These are phyloP conservation scores for Coenonympha arcania DNA, from an alignment of 2,888 invertebrate species.

Conservation along the genomic window DNA sequence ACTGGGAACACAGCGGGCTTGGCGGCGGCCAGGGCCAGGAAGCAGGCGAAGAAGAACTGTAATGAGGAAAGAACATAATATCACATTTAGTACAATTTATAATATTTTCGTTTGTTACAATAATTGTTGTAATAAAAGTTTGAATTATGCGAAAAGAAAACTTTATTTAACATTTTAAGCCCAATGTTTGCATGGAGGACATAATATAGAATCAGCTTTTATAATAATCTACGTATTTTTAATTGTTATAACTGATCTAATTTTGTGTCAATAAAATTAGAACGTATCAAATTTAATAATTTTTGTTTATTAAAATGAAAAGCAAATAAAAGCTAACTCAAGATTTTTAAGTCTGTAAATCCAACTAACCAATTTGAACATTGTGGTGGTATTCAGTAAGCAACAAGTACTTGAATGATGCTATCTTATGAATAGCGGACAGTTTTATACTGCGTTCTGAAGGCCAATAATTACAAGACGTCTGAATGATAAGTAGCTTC, in stretches of 20 bases:
- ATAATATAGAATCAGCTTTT: too few species aligned
- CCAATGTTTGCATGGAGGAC: too few species aligned
- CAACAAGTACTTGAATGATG: conserved; percentile 28
- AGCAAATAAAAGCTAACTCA: too few species aligned
- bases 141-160: not conserved
- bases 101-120: not conserved
- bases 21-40: conserved; percentile 64
- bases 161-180: too few species aligned
- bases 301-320: too few species aligned
- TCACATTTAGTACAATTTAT: not conserved
- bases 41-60: conserved; percentile 60
- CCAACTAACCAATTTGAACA: conserved; percentile 36
- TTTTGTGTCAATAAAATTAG: too few species aligned
- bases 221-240: too few species aligned
- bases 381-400: conserved; percentile 28
- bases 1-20: conserved; percentile 43
- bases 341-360: not conserved
- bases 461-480: conserved; percentile 15
- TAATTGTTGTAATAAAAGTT: not conserved
- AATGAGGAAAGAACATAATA: conserved; percentile 27
- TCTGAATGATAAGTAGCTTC: not conserved
- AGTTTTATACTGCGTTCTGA: conserved; percentile 26
- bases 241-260: too few species aligned
- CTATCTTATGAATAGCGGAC: conserved; percentile 6
- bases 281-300: too few species aligned